Percentiles rank a stretch among this genome's conserved stretches.
phyloP scores from a whole-genome alignment of 2,888 invertebrate species.

The Junonia oenone region DNA sequence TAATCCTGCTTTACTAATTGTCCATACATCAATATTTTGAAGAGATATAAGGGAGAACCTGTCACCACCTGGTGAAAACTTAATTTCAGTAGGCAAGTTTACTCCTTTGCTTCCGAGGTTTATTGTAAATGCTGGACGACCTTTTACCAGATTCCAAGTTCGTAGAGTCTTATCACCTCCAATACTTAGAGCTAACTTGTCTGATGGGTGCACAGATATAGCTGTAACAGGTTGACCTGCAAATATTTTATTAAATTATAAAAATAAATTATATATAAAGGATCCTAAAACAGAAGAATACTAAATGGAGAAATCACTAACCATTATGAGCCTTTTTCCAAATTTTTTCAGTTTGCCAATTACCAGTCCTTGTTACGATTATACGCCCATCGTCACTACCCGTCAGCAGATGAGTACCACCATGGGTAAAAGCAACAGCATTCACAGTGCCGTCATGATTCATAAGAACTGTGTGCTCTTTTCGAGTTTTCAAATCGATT shows the following conservation, averaged over 20 bases:
- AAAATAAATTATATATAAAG: too few species aligned
- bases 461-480: constrained; percentile 88
- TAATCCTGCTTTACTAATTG: constrained; percentile 87
- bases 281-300: too few species aligned
- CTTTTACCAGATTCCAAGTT: constrained; percentile 97
- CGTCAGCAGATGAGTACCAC: constrained; percentile 88
- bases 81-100: constrained; percentile 68
- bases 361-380: constrained; percentile 88
- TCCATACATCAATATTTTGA: constrained; percentile 88
- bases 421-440: constrained; percentile 86
- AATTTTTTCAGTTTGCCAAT: constrained; percentile 91
- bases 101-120: constrained; percentile 86
- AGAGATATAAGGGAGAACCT: constrained; percentile 87
- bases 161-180: constrained; percentile 90
- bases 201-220: constrained; percentile 91
- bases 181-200: constrained; percentile 92
- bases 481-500: constrained; percentile 88
- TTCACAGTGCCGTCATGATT: constrained; percentile 92
- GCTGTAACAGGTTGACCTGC: constrained; percentile 83
- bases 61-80: constrained; percentile 88
- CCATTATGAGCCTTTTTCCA: constrained; percentile 92
- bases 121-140: constrained; percentile 92
- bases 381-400: constrained; percentile 92
- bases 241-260: too few species aligned
- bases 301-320: constrained; percentile 30